Evolutionary conservation across 1,140 invertebrate species (phyloP).

Genomic region (Bombus picipes): DNA sequence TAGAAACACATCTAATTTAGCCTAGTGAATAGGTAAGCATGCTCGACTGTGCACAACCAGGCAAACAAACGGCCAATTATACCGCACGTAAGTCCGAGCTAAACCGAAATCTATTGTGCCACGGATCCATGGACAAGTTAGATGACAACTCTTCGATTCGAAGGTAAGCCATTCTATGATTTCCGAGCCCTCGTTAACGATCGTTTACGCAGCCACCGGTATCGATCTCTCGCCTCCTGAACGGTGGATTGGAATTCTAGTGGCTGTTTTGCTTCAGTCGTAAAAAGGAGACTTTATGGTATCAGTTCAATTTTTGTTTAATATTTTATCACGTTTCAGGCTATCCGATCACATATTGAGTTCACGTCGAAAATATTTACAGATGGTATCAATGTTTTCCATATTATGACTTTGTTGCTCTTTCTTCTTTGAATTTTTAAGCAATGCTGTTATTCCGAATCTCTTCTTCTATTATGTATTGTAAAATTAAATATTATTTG

Average conservation of each 20-base stretch:
- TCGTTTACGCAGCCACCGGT: constrained; percentile 25
- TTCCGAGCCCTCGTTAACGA: constrained; percentile 57
- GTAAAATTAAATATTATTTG: too few relatives aligned
- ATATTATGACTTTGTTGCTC: too few relatives aligned
- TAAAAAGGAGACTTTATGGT: constrained; percentile 44
- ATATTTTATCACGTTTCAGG: neutral
- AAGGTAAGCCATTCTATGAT: constrained; percentile 44
- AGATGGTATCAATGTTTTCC: too few relatives aligned
- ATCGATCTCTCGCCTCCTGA: constrained; percentile 14
- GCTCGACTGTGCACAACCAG: neutral
- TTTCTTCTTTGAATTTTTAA: too few relatives aligned
- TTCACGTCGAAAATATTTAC: too few relatives aligned
- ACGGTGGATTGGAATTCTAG: neutral
- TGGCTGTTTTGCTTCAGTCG: constrained; percentile 17
- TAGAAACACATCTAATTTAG: constrained; percentile 26
- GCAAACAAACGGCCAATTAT: constrained; percentile 52
- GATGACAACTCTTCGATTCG: constrained; percentile 38
- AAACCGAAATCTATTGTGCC: constrained; percentile 60
- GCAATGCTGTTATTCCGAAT: too few relatives aligned
- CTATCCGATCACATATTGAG: neutral
- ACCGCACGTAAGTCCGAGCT: constrained; percentile 58
- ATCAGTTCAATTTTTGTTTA: constrained; percentile 33
- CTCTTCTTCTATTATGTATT: too few relatives aligned
- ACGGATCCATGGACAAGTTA: constrained; percentile 48
- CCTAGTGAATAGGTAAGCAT: neutral